A percentile compares a stretch with the other conserved stretches of the same genome.
phyloP scores from a whole-genome alignment of 2,797 vertebrate genomes.

The Phrynocephalus guinanensis region DNA sequence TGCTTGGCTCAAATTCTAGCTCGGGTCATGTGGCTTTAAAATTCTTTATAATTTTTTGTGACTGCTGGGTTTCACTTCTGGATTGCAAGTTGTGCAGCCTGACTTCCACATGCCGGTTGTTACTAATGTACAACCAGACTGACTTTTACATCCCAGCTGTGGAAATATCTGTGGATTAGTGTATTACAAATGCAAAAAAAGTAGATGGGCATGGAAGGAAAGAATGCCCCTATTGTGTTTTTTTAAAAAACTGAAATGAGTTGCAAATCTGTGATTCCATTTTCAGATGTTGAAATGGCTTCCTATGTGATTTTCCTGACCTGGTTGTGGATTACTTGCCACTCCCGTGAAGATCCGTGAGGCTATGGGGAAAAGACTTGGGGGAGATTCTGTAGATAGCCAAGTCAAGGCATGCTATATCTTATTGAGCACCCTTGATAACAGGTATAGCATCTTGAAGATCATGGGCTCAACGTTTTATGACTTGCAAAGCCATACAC shows the following conservation, averaged over 20 bases:
- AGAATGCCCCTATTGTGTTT: not conserved
- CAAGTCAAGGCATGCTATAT: not conserved
- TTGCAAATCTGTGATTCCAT: too few species aligned
- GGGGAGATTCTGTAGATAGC: too few species aligned
- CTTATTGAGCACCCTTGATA: not conserved
- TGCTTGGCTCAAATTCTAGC: not conserved
- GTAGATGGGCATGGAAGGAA: not conserved
- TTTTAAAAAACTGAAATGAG: too few species aligned
- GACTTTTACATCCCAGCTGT: not conserved
- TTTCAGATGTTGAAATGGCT: not conserved
- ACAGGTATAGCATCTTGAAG: not conserved
- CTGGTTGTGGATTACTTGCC: not conserved
- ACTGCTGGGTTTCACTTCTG: not conserved
- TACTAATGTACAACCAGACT: not conserved
- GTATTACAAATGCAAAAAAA: not conserved
- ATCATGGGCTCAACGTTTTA: too few species aligned
- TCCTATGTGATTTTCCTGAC: not conserved
- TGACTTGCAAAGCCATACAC: too few species aligned
- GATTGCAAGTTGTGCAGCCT: not conserved
- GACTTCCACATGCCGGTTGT: not conserved
- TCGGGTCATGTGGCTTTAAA: not conserved
- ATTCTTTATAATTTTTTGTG: not conserved
- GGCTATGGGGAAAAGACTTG: not conserved
- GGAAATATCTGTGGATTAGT: not conserved
- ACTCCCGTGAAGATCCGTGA: not conserved